Evolutionary conservation across 1,140 invertebrate genomes (phyloP).

Genomic region (Saxidomus purpurata): DNA sequence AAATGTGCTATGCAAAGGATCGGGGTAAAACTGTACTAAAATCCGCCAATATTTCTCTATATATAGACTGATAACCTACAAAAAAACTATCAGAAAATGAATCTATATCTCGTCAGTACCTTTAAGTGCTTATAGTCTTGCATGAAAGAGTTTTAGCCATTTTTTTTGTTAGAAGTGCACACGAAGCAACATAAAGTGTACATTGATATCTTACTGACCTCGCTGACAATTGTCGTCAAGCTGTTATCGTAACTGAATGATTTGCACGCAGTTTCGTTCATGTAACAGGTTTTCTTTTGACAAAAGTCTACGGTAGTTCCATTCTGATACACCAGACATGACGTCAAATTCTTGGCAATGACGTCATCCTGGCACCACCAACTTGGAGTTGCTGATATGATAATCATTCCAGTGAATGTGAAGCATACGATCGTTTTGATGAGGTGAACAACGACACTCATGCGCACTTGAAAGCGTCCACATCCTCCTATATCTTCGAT

Average conservation of each 20-base stretch:
- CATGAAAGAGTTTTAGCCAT: too few relatives aligned
- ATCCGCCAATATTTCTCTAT: too few relatives aligned
- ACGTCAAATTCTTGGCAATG: not conserved
- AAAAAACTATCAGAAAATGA: too few relatives aligned
- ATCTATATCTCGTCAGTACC: too few relatives aligned
- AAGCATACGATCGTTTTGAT: conserved; percentile 49
- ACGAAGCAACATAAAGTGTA: too few relatives aligned
- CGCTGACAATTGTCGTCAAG: conserved; percentile 30
- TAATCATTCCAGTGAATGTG: conserved; percentile 29
- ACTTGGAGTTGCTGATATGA: conserved; percentile 17
- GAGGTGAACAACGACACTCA: conserved; percentile 33
- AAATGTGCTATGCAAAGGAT: too few relatives aligned
- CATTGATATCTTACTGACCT: not conserved
- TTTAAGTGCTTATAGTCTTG: too few relatives aligned
- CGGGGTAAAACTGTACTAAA: too few relatives aligned
- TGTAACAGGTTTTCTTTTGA: not conserved
- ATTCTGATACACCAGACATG: not conserved
- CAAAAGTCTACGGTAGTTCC: not conserved
- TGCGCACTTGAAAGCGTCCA: conserved; percentile 38
- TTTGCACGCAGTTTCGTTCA: not conserved
- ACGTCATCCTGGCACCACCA: not conserved
- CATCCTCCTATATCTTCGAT: conserved; percentile 46
- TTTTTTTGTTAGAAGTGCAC: too few relatives aligned
- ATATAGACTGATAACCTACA: too few relatives aligned
- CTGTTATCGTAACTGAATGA: not conserved